A percentile compares a stretch with the other conserved stretches of the same genome.
Conservation (phyloP, 2,797 vertebrate genomes). For the Alcedo atthis region DNA sequence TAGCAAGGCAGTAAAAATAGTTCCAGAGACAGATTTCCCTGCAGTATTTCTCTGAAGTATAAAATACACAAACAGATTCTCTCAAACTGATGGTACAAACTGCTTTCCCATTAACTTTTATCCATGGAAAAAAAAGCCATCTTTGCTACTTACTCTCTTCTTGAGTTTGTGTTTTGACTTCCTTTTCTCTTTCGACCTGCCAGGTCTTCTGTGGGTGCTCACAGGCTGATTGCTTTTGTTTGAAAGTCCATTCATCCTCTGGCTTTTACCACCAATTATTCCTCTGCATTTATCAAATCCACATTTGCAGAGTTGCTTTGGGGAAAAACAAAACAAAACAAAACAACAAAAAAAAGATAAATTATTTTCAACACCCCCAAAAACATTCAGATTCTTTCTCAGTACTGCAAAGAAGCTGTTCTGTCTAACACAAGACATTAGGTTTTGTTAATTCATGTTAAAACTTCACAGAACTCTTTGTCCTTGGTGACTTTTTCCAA, state of each 20-base stretch:
- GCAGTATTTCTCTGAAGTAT: background rate
- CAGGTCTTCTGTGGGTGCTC: slow-evolving; percentile 84
- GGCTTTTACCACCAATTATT: slow-evolving; percentile 96
- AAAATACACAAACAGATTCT: background rate
- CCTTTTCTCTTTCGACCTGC: slow-evolving; percentile 94
- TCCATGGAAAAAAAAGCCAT: background rate
- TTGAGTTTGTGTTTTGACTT: slow-evolving; percentile 98
- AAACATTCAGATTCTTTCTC: background rate
- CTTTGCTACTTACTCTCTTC: slow-evolving; percentile 85
- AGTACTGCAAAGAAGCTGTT: background rate
- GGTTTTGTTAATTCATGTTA: background rate
- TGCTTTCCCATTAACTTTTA: background rate
- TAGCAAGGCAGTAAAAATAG: background rate
- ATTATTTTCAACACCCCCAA: background rate
- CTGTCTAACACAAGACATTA: background rate
- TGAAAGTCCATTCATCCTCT: slow-evolving; percentile 88
- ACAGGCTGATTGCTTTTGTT: slow-evolving; percentile 80
- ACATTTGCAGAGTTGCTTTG: slow-evolving; percentile 93
- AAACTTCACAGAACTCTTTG: background rate
- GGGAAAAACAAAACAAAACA: background rate
- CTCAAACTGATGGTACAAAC: background rate
- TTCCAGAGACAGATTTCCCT: background rate
- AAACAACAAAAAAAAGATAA: background rate
- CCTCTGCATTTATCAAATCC: slow-evolving; percentile 93
- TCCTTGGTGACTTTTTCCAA: background rate